phyloP scores from a whole-genome alignment of 2,888 invertebrate genomes.

The Lithosia quadra region DNA sequence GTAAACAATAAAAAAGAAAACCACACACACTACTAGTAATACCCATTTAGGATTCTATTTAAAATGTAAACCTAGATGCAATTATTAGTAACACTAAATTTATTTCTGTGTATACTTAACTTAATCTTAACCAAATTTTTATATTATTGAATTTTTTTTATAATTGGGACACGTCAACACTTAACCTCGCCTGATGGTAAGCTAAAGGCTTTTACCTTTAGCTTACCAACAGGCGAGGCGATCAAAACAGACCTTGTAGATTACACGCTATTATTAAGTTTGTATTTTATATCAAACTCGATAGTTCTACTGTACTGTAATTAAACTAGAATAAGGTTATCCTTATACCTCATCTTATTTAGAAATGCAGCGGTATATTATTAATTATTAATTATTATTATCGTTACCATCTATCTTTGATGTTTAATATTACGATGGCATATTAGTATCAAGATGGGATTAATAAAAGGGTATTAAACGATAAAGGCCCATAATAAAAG shows the following conservation, averaged over 20 bases:
- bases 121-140: rapidly evolving
- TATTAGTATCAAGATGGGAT: slow-evolving; percentile 29
- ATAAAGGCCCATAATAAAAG: slow-evolving; percentile 4
- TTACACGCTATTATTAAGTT: no score
- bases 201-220: no score
- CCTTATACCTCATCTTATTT: slow-evolving; percentile 15
- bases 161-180: no score
- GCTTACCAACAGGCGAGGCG: no score
- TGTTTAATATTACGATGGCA: slow-evolving; percentile 26
- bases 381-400: slow-evolving; percentile 33
- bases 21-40: slow-evolving; percentile 12
- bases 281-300: no score
- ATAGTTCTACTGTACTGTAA: no score
- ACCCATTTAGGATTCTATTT: slow-evolving; percentile 9
- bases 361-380: slow-evolving; percentile 33
- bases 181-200: no score
- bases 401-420: slow-evolving; percentile 26
- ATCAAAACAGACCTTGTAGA: no score
- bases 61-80: slow-evolving; percentile 5
- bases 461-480: slow-evolving; percentile 17
- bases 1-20: slow-evolving; percentile 42
- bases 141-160: no score
- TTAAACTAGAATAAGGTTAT: not conserved
- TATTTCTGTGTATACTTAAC: not conserved
- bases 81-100: not conserved